These are phyloP conservation scores for Smittia sp. DNA, from an alignment of 2,888 invertebrate species.

Conservation along the genomic window DNA sequence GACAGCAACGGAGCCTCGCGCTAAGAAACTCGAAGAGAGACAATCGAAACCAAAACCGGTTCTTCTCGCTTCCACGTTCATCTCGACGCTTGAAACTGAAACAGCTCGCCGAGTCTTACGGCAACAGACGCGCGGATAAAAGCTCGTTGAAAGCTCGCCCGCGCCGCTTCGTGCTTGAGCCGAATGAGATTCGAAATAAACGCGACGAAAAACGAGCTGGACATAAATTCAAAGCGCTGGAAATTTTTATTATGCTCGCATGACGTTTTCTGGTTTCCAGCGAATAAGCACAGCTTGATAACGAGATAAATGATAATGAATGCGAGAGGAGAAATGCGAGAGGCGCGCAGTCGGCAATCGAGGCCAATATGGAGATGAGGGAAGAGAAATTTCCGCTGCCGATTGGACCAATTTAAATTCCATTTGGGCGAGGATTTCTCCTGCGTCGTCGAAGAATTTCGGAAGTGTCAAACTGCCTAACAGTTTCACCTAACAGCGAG, in stretches of 20 bases:
- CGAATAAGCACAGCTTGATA: conserved; percentile 31
- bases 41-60: conserved; percentile 31
- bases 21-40: conserved; percentile 28
- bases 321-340: conserved; percentile 8
- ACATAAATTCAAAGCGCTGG: too few relatives aligned
- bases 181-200: too few relatives aligned
- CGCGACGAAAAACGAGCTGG: too few relatives aligned
- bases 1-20: conserved; percentile 37
- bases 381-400: conserved; percentile 5
- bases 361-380: conserved; percentile 23
- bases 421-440: not conserved
- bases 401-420: conserved; percentile 13
- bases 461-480: not conserved
- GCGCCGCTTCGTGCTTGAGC: too few relatives aligned
- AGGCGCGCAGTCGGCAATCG: not conserved
- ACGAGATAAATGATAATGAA: conserved; percentile 29
- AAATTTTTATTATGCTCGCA: conserved; percentile 2
- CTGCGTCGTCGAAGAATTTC: not conserved
- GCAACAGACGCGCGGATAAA: conserved; percentile 27
- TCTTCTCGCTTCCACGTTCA: conserved; percentile 30
- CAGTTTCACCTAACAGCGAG: not conserved
- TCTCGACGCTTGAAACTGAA: conserved; percentile 23
- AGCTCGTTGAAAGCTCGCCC: conserved; percentile 14
- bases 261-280: conserved; percentile 1
- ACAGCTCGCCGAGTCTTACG: conserved; percentile 25